Evolutionary conservation across 1,140 invertebrate genomes (phyloP), one percentile per base, ranked within the genome.

Genomic region (Microplitis mediator): DNA sequence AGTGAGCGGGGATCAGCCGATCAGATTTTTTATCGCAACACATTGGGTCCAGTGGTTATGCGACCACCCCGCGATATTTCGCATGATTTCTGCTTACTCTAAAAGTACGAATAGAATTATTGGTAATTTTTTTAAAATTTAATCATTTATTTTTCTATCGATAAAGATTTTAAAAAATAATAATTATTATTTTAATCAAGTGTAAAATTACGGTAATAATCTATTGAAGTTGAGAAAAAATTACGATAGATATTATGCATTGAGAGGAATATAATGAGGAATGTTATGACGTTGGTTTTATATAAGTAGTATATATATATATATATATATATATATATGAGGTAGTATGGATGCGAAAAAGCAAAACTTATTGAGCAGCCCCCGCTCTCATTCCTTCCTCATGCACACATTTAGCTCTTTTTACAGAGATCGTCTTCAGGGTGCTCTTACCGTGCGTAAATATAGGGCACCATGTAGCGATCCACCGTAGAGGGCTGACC

Each of bases 401-500:
- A 36, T 67, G 6, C 34, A 1, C 36, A 8, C 35, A 35, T 45
- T 16, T n/a, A 13, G 31, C 13, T 54, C 54, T 56, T 68, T 32
- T 50, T 32, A 34, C 31, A 16, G 16, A 9, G 34, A 16, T 52
- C 73, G 76, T 72, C 63, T 77, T 76, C 77, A 80, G 79, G 76
- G 80, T 81, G 78, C 77, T 79, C 79, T 78, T 82, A 79, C 75
- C 81, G 78, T 81, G 78, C 81, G 80, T 81, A 83, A 81, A 83
- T 82, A 82, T 81, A 82, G 81, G 80, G 82, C 81, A 80, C 74
- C 74, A 80, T 75, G 75, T 79, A 82, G 77, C 74, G 79, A 78
- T 81, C 75, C 77, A 80, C 75, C 72, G 80, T 64, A 75, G 76
- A 79, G 80, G 79, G 77, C 36, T 81, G 80, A 82, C 81, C 80